These are phyloP conservation scores for Podiceps cristatus DNA, from an alignment of 2,113 vertebrate species.

Conservation along the genomic window DNA sequence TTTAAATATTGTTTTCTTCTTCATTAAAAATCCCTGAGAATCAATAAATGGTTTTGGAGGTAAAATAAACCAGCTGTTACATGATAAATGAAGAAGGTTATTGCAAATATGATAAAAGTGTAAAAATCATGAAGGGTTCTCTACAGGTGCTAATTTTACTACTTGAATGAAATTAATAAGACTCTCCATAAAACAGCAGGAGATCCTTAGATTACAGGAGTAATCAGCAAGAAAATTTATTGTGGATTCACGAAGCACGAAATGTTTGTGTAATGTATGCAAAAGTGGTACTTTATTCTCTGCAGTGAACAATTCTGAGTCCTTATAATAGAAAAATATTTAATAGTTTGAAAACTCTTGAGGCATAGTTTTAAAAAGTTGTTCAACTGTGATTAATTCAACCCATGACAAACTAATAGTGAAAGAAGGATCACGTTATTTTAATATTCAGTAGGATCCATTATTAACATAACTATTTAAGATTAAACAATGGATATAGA, in stretches of 20 bases:
- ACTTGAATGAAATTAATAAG: conserved; percentile 86
- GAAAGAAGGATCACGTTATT: neutral
- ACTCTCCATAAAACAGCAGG: conserved; percentile 84
- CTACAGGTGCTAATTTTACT: conserved; percentile 86
- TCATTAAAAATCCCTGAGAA: neutral
- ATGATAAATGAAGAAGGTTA: conserved; percentile 57
- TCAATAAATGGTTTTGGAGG: conserved; percentile 9
- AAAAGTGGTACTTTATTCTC: conserved; percentile 86
- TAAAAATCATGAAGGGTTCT: conserved; percentile 77
- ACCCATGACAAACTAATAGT: conserved; percentile 43
- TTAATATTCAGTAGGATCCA: neutral
- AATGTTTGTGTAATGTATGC: conserved; percentile 86
- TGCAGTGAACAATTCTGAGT: conserved; percentile 80
- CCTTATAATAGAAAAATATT: conserved; percentile 85
- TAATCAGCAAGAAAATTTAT: conserved; percentile 87
- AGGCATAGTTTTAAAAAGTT: conserved; percentile 79
- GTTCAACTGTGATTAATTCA: conserved; percentile 78
- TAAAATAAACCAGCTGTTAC: conserved; percentile 49
- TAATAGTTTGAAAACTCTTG: conserved; percentile 81
- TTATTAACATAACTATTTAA: conserved; percentile 50
- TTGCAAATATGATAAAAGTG: conserved; percentile 74
- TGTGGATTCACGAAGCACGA: conserved; percentile 80
- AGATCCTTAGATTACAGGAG: conserved; percentile 78
- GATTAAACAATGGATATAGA: neutral
- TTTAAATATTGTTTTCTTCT: neutral